A percentile compares a stretch with the other conserved stretches of the same genome.
Evolutionary conservation across 1,140 invertebrate species (phyloP).

Genomic region (Heliconius hermathena): DNA sequence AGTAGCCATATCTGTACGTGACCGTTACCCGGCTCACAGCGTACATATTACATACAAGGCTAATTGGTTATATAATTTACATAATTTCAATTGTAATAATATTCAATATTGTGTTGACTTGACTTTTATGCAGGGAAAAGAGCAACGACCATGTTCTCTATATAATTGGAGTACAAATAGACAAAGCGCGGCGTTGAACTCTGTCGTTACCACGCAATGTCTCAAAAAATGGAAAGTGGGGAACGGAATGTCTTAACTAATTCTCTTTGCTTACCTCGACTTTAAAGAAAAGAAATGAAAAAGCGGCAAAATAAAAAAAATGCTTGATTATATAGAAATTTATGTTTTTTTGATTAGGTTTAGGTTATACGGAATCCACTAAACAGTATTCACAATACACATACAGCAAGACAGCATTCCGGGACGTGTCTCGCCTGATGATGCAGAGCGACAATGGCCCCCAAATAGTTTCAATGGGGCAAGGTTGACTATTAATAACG

Average conservation of each 20-base stretch:
- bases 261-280: no score
- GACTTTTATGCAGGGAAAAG: no score
- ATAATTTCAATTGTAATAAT: neutral
- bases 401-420: neutral
- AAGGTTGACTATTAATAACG: slow-evolving; percentile 32
- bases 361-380: neutral
- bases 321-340: no score
- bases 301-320: no score
- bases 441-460: slow-evolving; percentile 19
- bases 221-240: no score
- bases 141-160: no score
- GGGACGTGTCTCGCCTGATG: neutral
- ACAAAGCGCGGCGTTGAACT: no score
- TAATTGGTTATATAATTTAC: neutral
- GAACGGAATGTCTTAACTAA: no score
- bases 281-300: no score
- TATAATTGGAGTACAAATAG: no score
- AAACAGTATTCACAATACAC: neutral
- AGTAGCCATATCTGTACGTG: neutral
- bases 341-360: neutral
- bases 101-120: neutral
- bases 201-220: no score
- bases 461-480: slow-evolving; percentile 32
- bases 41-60: neutral
- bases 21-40: neutral